Conservation (phyloP, 2,113 vertebrate genomes). For the Hippolais icterina region DNA sequence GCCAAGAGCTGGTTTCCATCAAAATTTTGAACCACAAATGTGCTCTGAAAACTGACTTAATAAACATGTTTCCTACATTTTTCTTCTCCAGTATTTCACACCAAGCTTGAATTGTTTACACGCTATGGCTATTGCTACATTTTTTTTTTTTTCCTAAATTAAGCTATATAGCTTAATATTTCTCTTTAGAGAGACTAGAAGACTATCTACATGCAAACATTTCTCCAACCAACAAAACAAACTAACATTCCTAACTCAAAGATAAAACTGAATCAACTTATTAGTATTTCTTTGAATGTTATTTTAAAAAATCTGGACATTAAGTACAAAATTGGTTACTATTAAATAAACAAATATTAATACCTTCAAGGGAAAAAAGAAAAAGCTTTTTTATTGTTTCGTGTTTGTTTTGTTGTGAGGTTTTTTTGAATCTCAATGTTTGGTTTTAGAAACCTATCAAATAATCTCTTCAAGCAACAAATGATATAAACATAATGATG, state of each 20-base stretch:
- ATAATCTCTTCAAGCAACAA: not conserved
- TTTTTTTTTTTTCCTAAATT: not conserved
- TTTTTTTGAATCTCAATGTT: not conserved
- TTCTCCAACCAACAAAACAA: not conserved
- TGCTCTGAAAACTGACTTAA: not conserved
- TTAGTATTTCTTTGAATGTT: not conserved
- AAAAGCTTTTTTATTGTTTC: not conserved
- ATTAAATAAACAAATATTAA: not conserved
- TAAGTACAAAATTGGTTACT: not conserved
- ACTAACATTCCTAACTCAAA: not conserved
- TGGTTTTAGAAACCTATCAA: not conserved
- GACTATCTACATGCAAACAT: not conserved
- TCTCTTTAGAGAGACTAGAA: not conserved
- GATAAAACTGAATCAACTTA: not conserved
- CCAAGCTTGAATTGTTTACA: not conserved
- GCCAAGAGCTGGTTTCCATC: not conserved
- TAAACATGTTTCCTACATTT: not conserved
- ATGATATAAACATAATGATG: not conserved
- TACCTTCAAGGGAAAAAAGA: not conserved
- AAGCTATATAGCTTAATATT: not conserved
- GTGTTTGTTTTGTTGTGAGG: not conserved
- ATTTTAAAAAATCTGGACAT: not conserved
- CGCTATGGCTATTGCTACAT: not conserved
- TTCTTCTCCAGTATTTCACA: not conserved
- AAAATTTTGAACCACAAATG: not conserved